These are phyloP conservation scores for Collichthys lucidus DNA, from an alignment of 2,113 vertebrate genomes.

Conservation along the genomic window DNA sequence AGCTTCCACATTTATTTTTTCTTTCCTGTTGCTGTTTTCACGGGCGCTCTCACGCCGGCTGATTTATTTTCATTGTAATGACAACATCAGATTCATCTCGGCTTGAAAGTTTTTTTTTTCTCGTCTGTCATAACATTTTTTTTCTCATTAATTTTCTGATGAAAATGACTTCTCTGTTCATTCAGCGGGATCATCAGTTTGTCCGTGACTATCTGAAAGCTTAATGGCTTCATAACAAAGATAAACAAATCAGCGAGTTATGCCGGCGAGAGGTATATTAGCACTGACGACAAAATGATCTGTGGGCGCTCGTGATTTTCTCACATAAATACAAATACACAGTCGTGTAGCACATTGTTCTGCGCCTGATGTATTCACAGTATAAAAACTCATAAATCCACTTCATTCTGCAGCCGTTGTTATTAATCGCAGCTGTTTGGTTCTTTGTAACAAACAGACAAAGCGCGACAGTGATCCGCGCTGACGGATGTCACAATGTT, in stretches of 20 bases:
- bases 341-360: neutral
- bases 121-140: conserved; percentile 25
- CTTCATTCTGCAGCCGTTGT: conserved; percentile 25
- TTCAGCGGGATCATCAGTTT: conserved; percentile 15
- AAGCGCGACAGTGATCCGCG: conserved; percentile 27
- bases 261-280: neutral
- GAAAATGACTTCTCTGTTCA: conserved; percentile 26
- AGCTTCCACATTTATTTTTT: conserved; percentile 15
- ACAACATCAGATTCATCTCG: conserved; percentile 32
- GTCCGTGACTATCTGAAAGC: conserved; percentile 7
- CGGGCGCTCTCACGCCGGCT: conserved; percentile 13
- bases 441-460: conserved; percentile 12
- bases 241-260: conserved; percentile 24
- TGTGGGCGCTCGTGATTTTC: neutral
- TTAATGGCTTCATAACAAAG: conserved; percentile 14
- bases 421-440: conserved; percentile 53
- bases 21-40: neutral
- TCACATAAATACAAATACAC: neutral
- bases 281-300: neutral
- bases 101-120: conserved; percentile 19
- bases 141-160: conserved; percentile 19
- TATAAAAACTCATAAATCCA: neutral
- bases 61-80: conserved; percentile 44
- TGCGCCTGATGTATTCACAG: neutral
- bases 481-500: conserved; percentile 61